These are phyloP conservation scores for Eubasilissa splendida DNA, from an alignment of 2,888 invertebrate species.

Conservation along the genomic window DNA sequence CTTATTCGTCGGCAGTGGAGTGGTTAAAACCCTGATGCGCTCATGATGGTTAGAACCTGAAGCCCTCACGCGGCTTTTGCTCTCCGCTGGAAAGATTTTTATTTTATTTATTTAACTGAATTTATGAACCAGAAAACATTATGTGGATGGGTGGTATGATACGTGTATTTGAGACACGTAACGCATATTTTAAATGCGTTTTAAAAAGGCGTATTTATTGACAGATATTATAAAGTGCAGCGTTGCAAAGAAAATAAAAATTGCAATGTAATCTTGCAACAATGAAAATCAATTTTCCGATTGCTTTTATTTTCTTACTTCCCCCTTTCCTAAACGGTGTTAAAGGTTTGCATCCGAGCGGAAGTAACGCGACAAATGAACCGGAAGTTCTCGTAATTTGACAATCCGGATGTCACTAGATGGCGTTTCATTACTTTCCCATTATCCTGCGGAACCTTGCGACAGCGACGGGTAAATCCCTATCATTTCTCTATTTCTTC, in stretches of 20 bases:
- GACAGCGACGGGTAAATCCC: constrained; percentile 30
- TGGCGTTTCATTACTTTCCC: constrained; percentile 54
- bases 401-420: constrained; percentile 45
- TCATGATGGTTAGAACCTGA: no score
- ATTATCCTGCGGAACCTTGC: constrained; percentile 46
- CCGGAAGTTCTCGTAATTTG: constrained; percentile 55
- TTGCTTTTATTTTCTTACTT: constrained; percentile 22
- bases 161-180: no score
- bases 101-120: no score
- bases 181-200: no score
- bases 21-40: no score
- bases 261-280: background rate
- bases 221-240: background rate
- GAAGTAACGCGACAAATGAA: constrained; percentile 52
- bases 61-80: no score
- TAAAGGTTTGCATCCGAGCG: constrained; percentile 34
- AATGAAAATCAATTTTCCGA: constrained; percentile 7
- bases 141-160: no score
- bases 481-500: background rate
- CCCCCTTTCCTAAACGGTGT: background rate
- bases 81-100: no score
- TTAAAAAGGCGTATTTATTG: no score
- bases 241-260: background rate
- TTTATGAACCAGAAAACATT: no score
- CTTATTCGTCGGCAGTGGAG: no score